Base-by-base conservation (phyloP, 2,888 invertebrate genomes). In the Cybosia mesomella region DNA sequence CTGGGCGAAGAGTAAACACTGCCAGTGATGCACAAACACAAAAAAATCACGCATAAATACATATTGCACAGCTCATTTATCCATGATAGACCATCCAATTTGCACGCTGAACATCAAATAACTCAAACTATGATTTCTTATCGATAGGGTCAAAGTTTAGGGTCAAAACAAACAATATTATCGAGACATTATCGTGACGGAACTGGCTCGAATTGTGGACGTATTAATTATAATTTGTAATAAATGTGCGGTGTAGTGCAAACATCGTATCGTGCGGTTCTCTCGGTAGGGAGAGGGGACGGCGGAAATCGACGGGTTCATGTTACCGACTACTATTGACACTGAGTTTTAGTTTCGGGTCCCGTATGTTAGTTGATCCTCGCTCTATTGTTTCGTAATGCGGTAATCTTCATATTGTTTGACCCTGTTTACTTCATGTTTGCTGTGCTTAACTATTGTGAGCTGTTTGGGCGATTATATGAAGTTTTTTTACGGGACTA, bases 111-210 rank as follows among this genome's bases (percentile, higher is more conserved):
- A 85, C 83, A 82, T 81, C 82, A 87, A 93, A 91, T 93, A 91
- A 92, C 85, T 81, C 74, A 39, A 70, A 72, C 67, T 83, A 73
- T 75, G 66, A 71, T 63, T 63, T 59, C 71, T 83, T 91, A 92
- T 91, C 90, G 71, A 67, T 53, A 68, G 85, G 91, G 88, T 91
- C 89, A 82, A 77, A 83, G 77, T 78, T 76, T 85, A 72, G 83
- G 93, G 92, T 93, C 91, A 89, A 83, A 86, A 90, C 91, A 89
- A 92, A 91, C 85, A 89, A 77, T 87, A 86, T 91, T 92, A 93
- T 91, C 92, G 73, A 75, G 77, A 83, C 85, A 86, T 91, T 93
- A 92, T 91, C 89, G 77, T 76, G 83, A 86, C 84, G 83, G 84
- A 88, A 87, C 83, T 83, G 77, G 77, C 54, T 63, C 59, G 62